Conservation (phyloP, 2,888 invertebrate species). For the Autographa gamma region DNA sequence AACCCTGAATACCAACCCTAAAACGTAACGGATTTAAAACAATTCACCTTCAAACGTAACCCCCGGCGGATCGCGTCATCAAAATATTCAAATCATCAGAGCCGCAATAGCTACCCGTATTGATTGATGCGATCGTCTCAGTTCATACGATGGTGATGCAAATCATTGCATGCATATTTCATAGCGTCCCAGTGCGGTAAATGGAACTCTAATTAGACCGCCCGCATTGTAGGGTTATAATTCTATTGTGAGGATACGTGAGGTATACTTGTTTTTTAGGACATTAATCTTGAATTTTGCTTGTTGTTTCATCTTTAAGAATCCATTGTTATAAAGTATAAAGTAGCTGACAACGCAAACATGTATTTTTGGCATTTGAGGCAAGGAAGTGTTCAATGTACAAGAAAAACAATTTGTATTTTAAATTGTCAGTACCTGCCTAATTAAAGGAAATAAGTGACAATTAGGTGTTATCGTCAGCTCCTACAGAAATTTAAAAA, state of each 20-base stretch:
- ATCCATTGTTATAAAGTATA: no score
- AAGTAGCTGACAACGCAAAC: no score
- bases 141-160: constrained; percentile 42
- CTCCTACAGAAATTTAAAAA: not conserved
- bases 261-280: not conserved
- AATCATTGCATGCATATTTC: constrained; percentile 72
- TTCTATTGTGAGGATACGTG: constrained; percentile 28
- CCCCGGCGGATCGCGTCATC: constrained; percentile 26
- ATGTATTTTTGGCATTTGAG: not conserved
- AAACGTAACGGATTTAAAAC: not conserved
- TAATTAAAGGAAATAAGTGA: not conserved
- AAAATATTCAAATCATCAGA: constrained; percentile 51
- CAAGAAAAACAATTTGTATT: not conserved
- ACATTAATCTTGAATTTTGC: not conserved
- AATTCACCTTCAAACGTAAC: constrained; percentile 21
- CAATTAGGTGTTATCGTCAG: not conserved
- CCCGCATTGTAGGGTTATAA: constrained; percentile 60
- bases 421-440: not conserved
- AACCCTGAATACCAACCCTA: not conserved
- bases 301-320: not conserved
- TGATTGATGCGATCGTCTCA: constrained; percentile 55
- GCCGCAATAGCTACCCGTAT: constrained; percentile 36
- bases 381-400: not conserved
- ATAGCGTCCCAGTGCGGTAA: constrained; percentile 56
- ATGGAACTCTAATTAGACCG: constrained; percentile 72